A percentile compares a stretch with the other conserved stretches of the same genome.
Evolutionary conservation across 2,888 invertebrate genomes (phyloP).

Genomic region (Agrotis exclamationis): DNA sequence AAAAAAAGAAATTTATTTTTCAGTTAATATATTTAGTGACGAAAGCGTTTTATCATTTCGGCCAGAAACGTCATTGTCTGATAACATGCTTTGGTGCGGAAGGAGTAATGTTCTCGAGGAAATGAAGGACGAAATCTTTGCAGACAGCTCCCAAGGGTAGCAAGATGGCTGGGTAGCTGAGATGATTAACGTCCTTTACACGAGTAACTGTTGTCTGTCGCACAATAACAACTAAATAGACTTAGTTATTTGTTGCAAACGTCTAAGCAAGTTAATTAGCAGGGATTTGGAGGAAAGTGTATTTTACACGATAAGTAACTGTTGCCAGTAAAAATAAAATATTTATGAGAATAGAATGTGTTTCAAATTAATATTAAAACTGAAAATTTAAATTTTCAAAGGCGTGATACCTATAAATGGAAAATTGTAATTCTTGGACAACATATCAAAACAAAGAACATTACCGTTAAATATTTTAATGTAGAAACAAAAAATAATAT

Average conservation of each 20-base stretch:
- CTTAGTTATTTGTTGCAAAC: conserved; percentile 65
- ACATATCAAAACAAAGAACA: background rate
- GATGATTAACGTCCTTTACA: conserved; percentile 82
- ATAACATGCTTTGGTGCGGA: conserved; percentile 79
- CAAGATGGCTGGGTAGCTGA: conserved; percentile 62
- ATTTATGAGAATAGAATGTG: conserved; percentile 22
- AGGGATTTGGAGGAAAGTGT: conserved; percentile 62
- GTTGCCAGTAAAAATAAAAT: background rate
- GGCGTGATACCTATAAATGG: too few species aligned
- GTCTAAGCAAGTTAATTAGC: conserved; percentile 64
- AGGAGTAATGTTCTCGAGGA: conserved; percentile 82
- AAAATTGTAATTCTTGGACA: too few species aligned
- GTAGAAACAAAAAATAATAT: conserved; percentile 11
- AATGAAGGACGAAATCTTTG: conserved; percentile 80
- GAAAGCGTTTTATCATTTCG: conserved; percentile 69
- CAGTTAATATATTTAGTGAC: conserved; percentile 60
- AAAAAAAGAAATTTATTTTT: conserved; percentile 59
- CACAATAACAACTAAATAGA: conserved; percentile 72
- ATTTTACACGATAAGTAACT: conserved; percentile 41
- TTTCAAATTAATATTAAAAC: background rate
- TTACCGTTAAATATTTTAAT: background rate
- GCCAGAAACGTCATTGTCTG: conserved; percentile 73
- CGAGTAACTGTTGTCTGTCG: conserved; percentile 73
- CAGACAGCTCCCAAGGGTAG: conserved; percentile 70
- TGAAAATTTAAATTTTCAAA: too few species aligned